Base-by-base conservation (phyloP, 2,797 vertebrate genomes). In the Enteromius mattozi region DNA sequence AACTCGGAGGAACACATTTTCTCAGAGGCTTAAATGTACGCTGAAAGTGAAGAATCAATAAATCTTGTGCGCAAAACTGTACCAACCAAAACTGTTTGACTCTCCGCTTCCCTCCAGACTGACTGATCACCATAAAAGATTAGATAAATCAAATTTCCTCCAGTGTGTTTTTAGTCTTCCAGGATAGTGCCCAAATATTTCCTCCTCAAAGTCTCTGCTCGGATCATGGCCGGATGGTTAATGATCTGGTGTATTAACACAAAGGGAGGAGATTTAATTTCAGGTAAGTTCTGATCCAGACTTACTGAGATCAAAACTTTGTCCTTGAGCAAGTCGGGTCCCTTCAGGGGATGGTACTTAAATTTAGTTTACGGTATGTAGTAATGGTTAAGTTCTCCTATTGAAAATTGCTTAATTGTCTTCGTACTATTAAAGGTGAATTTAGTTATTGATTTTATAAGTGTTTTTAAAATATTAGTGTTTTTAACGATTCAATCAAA, bases 121-220 rank as follows among this genome's bases (percentile, higher is more conserved):
- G 83, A 84, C 83, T 71, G 83, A 84, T 84, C 83, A 84, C 66
- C 83, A 84, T 84, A 72, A 71, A 84, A 84, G 83, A 84, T 84
- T 84, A 79, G 40, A 79, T 84, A 72, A 79, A 84, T 84, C 83
- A 72, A 63, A 84, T 84, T 84, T 79, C 76, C 83, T 84, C 66
- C 76, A 51, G 51, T 79, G 54, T 78, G 76, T 49, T 79, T 51
- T 84, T 69, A 49, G 56, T 79, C 76, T 78, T 84, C 66, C 66
- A 51, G 76, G 21, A 24, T n/a, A 65, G 42, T 35, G 68, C 37
- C 66, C 75, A 78, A 24, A 63, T 79, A 63, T 70, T 84, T 79
- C 68, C 54, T 51, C 45, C 66, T 78, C 14, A 49, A 84, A 49
- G 76, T 72, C 76, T 72, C 14, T 9, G 51, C 54, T 84, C 30